Base-by-base conservation (phyloP, 2,113 vertebrate species). In the Craseonycteris thonglongyai region DNA sequence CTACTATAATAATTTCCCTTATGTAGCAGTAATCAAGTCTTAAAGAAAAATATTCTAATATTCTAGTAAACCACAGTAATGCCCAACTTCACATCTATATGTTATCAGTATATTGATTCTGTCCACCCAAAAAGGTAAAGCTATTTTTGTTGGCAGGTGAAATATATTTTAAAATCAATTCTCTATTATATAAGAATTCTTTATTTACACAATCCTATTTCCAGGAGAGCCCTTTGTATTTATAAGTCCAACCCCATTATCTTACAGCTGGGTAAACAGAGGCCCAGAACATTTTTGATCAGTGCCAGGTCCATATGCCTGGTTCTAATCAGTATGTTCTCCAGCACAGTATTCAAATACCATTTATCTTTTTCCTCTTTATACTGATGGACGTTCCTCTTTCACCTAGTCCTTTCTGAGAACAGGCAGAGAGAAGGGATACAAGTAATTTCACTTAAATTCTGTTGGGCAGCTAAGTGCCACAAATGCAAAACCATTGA, bases 61-160 rank as follows among this genome's bases (percentile, higher is more conserved):
- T 63, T 92, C 75, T 84, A 83, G 12, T 33, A 63, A 19, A 92
- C 21, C 24, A 96, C 96, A 90, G 22, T 80, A 90, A 90, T 72
- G 42, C 2, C n/a, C 45, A 88, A 47, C 28, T 61, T 88, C 18
- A 84, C 21, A 92, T 79, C 68, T 18, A 94, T 10, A 95, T 69
- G 47, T 18, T 18, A 80, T 89, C 18, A 58, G 16, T 76, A 38
- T 18, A 87, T 76, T 90, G 91, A 74, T 6, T 22, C 61, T 7
- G 8, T 15, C 0, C 3, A 28, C 12, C 15, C 5, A 3, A 40
- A 54, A 76, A 65, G 11, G 12, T 69, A 28, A 88, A 89, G 19
- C 45, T 83, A 56, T 68, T 65, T 71, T 82, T 78, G n/a, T 63
- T 86, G 38, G 26, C 13, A 90, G 30, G 90, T 58, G 33, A 71